Evolutionary conservation across 2,888 invertebrate genomes (phyloP).

Genomic region (Abrostola triplasia): DNA sequence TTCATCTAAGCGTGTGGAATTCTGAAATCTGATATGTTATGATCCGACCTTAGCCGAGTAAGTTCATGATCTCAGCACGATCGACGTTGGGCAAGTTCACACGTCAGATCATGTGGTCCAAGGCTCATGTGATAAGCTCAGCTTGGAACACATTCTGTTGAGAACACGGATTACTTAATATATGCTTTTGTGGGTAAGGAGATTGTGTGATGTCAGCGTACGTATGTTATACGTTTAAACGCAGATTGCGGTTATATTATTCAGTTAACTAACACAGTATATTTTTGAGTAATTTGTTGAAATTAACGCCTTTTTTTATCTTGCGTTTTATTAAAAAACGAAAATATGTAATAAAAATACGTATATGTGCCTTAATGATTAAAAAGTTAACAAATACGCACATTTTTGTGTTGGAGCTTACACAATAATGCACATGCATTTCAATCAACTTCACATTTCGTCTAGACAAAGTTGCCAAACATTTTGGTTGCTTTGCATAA

Average conservation of each 20-base stretch:
- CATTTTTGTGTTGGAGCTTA: not conserved
- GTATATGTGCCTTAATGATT: not conserved
- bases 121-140: constrained; percentile 20
- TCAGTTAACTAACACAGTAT: not conserved
- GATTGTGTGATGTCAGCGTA: not conserved
- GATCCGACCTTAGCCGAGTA: constrained; percentile 46
- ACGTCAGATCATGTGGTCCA: constrained; percentile 28
- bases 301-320: not conserved
- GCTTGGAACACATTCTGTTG: constrained; percentile 16
- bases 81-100: constrained; percentile 42
- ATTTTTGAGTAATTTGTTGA: not conserved
- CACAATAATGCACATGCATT: not conserved
- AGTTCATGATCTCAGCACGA: constrained; percentile 53
- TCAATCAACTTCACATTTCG: not conserved
- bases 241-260: too few relatives aligned
- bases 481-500: constrained; percentile 1
- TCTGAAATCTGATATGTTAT: constrained; percentile 45
- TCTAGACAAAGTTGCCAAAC: constrained; percentile 9
- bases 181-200: not conserved
- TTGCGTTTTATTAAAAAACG: not conserved
- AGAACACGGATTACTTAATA: constrained; percentile 4
- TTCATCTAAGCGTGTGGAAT: constrained; percentile 34
- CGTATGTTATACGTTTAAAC: too few relatives aligned
- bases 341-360: too few relatives aligned
- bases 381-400: constrained; percentile 24